A percentile compares a stretch with the other conserved stretches of the same genome.
Conservation (phyloP, 2,797 vertebrate species). For the Miichthys miiuy region DNA sequence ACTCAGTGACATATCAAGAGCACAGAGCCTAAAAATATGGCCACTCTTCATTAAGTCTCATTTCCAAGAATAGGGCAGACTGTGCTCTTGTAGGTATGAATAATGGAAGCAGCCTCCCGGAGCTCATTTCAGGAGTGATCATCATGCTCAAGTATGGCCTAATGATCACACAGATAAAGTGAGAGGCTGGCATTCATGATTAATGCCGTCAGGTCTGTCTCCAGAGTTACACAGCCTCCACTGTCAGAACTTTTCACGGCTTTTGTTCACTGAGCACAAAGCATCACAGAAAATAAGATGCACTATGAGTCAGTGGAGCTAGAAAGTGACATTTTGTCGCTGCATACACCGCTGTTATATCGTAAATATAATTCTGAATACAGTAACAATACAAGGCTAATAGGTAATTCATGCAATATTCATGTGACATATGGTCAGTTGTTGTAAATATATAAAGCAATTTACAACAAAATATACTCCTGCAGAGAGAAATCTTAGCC, state of each 20-base stretch:
- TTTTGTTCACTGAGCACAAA: conserved; percentile 28
- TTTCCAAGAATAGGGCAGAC: conserved; percentile 81
- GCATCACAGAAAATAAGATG: conserved; percentile 31
- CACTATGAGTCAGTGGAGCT: conserved; percentile 24
- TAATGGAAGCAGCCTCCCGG: conserved; percentile 82
- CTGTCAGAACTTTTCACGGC: conserved; percentile 27
- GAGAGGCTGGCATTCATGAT: conserved; percentile 76
- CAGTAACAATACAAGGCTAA: not conserved
- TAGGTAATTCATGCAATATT: not conserved
- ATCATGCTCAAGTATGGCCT: conserved; percentile 74
- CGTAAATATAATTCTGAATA: not conserved
- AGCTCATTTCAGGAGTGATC: conserved; percentile 81
- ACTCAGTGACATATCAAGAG: conserved; percentile 60
- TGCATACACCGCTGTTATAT: not conserved
- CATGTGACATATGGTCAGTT: not conserved
- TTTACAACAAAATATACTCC: not conserved
- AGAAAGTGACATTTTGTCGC: not conserved
- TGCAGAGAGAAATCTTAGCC: no score
- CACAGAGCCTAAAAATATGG: conserved; percentile 69
- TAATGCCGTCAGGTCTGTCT: conserved; percentile 71
- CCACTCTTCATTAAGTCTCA: conserved; percentile 74
- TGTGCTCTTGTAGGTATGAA: conserved; percentile 78
- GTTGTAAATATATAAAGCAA: not conserved
- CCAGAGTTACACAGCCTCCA: conserved; percentile 54
- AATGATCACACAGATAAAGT: conserved; percentile 81